Evolutionary conservation across 92 coral and sea anemone species (phyloP), one percentile per base, ranked within the genome.

Genomic region (Siderastrea radians): DNA sequence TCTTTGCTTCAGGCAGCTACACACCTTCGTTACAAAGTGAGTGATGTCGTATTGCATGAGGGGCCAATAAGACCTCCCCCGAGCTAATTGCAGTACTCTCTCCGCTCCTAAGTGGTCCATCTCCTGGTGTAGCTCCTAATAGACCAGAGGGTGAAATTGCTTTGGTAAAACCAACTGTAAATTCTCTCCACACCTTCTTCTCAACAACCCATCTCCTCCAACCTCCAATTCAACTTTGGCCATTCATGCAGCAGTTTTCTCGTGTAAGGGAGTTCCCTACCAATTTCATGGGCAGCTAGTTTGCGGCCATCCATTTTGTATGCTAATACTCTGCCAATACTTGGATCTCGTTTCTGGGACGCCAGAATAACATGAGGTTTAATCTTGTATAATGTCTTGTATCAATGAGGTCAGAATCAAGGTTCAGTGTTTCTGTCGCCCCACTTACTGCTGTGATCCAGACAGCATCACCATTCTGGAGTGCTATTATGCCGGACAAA

Each of bases 1-100:
- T 49, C 89, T 73, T 90, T 86, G 90, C 62, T 90, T 90, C 13
- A 90, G 80, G 38, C 93, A 90, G 19, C 90, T 79, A 67, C 90
- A 85, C 26, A 81, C 83, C 53, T 5, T 2, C 3, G 84, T 77
- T 44, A 90, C 79, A 65, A 78, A 84, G 44, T 84, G 75, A 13
- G 75, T 81, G 54, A 84, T 90, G 63, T 90, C 85, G 45, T 47
- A 17, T 64, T 83, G 44, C 91, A 81, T 88, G 57, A 74, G 65
- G n/a, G 69, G 74, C 87, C 68, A 72, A 16, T 17, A 87, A 68
- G 80, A 87, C 60, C 82, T 26, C 38, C 38, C 38, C 38, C 38
- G 38, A 26, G 38, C 38, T 26, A 26, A 26, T 0, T 26, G 38
- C 38, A 26, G 38, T 26, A 26, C 38, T 26, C 38, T 26, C 38